Conservation (phyloP, 2,888 invertebrate genomes). For the Alentia gelatinosa region DNA sequence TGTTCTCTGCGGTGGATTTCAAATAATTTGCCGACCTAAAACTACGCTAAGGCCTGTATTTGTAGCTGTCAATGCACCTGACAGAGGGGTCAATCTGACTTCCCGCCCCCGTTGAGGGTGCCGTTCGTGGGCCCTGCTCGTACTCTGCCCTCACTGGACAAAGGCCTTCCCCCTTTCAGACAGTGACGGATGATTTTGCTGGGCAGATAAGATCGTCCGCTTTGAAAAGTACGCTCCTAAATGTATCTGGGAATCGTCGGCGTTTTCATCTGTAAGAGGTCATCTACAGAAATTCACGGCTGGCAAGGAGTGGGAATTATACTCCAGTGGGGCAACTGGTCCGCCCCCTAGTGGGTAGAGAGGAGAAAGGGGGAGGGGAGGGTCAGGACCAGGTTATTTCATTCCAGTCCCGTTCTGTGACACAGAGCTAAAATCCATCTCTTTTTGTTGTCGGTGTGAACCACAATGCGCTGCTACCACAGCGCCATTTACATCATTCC, state of each 20-base stretch:
- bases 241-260: not conserved
- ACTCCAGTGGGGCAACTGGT: not conserved
- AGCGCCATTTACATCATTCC: too few relatives aligned
- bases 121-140: not conserved
- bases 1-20: not conserved
- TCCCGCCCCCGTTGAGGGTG: not conserved
- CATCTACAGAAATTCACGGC: not conserved
- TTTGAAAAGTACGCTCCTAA: constrained; percentile 7
- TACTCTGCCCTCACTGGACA: not conserved
- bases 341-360: not conserved
- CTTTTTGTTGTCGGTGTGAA: too few relatives aligned
- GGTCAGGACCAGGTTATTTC: too few relatives aligned
- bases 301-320: not conserved
- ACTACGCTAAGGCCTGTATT: not conserved
- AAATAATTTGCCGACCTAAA: constrained; percentile 10
- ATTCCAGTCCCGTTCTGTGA: too few relatives aligned
- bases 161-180: not conserved
- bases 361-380: too few relatives aligned
- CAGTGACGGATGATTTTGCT: constrained; percentile 26
- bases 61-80: too few relatives aligned
- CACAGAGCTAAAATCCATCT: too few relatives aligned
- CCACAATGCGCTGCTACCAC: too few relatives aligned
- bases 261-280: constrained; percentile 2
- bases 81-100: not conserved
- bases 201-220: not conserved